Base-by-base conservation (phyloP, 2,113 vertebrate genomes). In the Antennarius striatus region DNA sequence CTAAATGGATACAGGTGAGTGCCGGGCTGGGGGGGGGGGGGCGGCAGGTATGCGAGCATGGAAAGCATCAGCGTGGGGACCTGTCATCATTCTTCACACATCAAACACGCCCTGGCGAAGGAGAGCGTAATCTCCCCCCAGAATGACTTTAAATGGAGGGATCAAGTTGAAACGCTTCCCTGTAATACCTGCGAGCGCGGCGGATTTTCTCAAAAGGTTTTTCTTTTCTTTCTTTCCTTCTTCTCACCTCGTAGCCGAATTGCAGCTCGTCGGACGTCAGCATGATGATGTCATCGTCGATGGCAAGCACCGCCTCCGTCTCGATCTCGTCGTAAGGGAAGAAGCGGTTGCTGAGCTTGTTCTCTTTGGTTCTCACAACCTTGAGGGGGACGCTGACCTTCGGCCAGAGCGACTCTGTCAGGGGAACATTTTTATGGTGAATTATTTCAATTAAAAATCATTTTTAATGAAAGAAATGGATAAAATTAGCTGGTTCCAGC, bases 261-360 rank as follows among this genome's bases (percentile, higher is more conserved):
- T 99, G 97, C 71, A 99, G 93, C 80, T 99, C 97, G 51, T 99
- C 97, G 0, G 98, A 98, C 5, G 96, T 99, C 72, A 99, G 88
- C 96, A 99, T 99, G 60, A 99, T 99, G 91, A 99, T 99, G 75
- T 98, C 97, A 63, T 99, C 98, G 49, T 99, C 98, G 3, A 99
- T 99, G 4, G 98, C 97, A 54, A 98, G 84, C 39, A 99, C 97
- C 0, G 96, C 96, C 81, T 99, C 97, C 0, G 97, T 98, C 90
- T 98, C 96, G 2, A 99, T 99, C 75, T 99, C 97, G 42, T 98
- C 95, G 0, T 98, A 99, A 0, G 97, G 98, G 83, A 98, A 99
- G 93, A 99, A 98, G n/a, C 97, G 96, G 80, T 99, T 99, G 71
- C 97, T 98, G 39, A 99, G 88, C 75, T 98, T 99, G 90, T 98